Evolutionary conservation across 2,888 invertebrate genomes (phyloP).

Genomic region (Laspeyria flexula): DNA sequence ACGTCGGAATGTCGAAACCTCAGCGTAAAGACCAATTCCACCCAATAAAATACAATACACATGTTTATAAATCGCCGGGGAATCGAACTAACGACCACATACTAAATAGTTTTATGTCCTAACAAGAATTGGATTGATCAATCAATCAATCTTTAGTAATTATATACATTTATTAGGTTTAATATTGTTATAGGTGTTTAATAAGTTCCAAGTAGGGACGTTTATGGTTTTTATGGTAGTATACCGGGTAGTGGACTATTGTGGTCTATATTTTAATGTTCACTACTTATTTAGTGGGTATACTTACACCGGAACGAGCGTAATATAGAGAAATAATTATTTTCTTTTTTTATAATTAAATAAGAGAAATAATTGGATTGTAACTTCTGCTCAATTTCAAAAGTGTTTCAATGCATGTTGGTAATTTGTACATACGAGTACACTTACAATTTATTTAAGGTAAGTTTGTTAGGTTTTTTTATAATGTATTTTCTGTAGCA

Average conservation of each 20-base stretch:
- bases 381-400: no score
- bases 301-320: slow-evolving; percentile 44
- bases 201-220: slow-evolving; percentile 54
- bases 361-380: no score
- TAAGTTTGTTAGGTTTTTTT: no score
- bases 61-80: slow-evolving; percentile 6
- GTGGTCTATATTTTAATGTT: slow-evolving; percentile 51
- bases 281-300: slow-evolving; percentile 42
- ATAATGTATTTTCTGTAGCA: no score
- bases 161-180: slow-evolving; percentile 41
- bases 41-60: slow-evolving; percentile 6
- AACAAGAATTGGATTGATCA: slow-evolving; percentile 11
- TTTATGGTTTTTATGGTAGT: slow-evolving; percentile 24
- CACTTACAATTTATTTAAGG: no score
- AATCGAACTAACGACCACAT: slow-evolving; percentile 7
- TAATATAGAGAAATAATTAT: background rate
- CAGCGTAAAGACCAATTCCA: background rate
- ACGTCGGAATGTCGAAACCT: background rate
- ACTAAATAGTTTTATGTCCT: slow-evolving; percentile 10
- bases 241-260: slow-evolving; percentile 35
- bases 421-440: no score
- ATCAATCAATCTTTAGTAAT: slow-evolving; percentile 32
- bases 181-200: slow-evolving; percentile 46
- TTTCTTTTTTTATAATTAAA: no score
- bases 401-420: no score